Evolutionary conservation across 2,888 invertebrate genomes (phyloP).

Genomic region (Drosophila anceps): DNA sequence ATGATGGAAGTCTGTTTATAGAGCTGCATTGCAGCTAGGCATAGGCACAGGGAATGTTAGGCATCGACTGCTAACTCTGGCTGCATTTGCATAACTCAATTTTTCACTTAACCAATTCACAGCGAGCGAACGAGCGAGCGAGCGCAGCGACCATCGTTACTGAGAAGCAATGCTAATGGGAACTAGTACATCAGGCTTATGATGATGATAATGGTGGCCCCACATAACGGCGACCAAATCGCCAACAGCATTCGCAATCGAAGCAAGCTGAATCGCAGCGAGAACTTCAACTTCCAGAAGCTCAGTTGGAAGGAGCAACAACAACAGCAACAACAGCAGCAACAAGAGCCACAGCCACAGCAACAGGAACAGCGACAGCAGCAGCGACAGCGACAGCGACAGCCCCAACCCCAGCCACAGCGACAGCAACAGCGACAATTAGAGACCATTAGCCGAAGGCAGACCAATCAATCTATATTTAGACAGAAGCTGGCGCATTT

Average conservation of each 20-base stretch:
- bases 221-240: slow-evolving; percentile 58
- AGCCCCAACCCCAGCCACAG: slow-evolving; percentile 15
- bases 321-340: slow-evolving; percentile 2
- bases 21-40: neutral
- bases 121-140: slow-evolving; percentile 3
- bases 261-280: slow-evolving; percentile 30
- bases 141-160: slow-evolving; percentile 7
- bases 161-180: slow-evolving; percentile 56
- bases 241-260: slow-evolving; percentile 42
- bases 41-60: neutral
- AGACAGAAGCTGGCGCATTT: slow-evolving; percentile 58
- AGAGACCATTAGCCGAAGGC: slow-evolving; percentile 48
- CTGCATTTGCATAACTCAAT: slow-evolving; percentile 30
- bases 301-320: slow-evolving; percentile 18
- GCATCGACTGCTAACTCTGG: neutral
- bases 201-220: slow-evolving; percentile 52
- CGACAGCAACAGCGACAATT: slow-evolving; percentile 38
- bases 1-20: neutral
- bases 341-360: slow-evolving; percentile 10
- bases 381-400: slow-evolving; percentile 24
- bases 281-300: slow-evolving; percentile 25
- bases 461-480: slow-evolving; percentile 44
- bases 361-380: slow-evolving; percentile 5
- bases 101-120: slow-evolving; percentile 8
- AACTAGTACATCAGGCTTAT: slow-evolving; percentile 45